phyloP scores from a whole-genome alignment of 2,113 vertebrate genomes.

The Alethe castanea region DNA sequence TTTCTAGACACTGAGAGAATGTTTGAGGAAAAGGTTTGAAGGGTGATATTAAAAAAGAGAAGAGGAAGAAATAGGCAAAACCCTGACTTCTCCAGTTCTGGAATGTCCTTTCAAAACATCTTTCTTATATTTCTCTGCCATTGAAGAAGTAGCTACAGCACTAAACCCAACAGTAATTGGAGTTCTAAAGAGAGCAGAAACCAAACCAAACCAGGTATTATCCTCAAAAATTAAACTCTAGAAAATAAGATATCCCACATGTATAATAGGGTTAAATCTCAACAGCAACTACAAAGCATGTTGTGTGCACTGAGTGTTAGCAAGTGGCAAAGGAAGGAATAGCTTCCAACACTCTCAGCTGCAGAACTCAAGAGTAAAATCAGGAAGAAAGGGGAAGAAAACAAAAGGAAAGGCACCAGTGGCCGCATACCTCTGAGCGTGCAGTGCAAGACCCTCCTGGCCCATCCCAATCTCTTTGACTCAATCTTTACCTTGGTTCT shows the following conservation, averaged over 20 bases:
- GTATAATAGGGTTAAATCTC: neutral
- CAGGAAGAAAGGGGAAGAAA: neutral
- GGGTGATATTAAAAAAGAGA: neutral
- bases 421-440: rapidly evolving
- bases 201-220: neutral
- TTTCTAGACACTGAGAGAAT: neutral
- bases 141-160: neutral
- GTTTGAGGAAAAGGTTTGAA: neutral
- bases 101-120: neutral
- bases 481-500: neutral
- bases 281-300: neutral
- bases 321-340: neutral
- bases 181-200: neutral
- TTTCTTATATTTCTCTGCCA: neutral
- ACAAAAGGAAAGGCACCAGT: neutral
- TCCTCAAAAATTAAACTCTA: neutral
- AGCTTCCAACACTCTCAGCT: neutral
- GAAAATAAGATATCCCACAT: neutral
- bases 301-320: rapidly evolving
- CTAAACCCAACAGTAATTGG: neutral
- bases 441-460: neutral
- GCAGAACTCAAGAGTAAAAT: neutral
- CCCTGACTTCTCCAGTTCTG: neutral
- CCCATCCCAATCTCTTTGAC: neutral
- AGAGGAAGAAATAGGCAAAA: neutral